Conservation (phyloP, 2,113 vertebrate genomes). For the Varanus salvator region DNA sequence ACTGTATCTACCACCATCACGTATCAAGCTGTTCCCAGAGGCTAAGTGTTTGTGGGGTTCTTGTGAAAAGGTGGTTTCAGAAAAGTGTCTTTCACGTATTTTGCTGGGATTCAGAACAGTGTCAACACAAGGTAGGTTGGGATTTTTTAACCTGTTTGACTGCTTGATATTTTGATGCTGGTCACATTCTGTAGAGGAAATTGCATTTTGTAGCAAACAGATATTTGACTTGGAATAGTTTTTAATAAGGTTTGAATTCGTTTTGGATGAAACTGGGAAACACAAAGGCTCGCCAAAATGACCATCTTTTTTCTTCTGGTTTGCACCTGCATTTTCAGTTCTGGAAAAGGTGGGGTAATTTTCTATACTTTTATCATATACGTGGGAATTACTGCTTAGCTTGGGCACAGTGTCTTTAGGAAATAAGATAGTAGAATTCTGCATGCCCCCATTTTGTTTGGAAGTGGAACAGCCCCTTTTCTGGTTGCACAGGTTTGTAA, state of each 20-base stretch:
- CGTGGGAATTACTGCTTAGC: constrained; percentile 59
- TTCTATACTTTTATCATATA: constrained; percentile 24
- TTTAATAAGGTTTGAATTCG: constrained; percentile 42
- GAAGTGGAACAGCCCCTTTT: constrained; percentile 45
- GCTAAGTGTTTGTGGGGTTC: constrained; percentile 40
- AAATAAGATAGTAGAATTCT: constrained; percentile 43
- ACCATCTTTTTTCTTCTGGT: constrained; percentile 25
- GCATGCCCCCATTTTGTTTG: constrained; percentile 33
- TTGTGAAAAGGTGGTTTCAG: constrained; percentile 71
- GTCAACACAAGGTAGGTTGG: constrained; percentile 43
- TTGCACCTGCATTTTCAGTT: constrained; percentile 12
- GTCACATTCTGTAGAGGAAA: constrained; percentile 28
- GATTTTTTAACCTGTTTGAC: constrained; percentile 66
- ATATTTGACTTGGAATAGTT: constrained; percentile 36
- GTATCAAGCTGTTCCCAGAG: constrained; percentile 40
- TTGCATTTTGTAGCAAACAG: constrained; percentile 46
- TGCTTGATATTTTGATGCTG: constrained; percentile 50
- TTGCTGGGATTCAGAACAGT: constrained; percentile 28
- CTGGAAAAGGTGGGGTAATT: neutral
- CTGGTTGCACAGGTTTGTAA: constrained; percentile 40
- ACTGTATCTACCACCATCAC: constrained; percentile 1
- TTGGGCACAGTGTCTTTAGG: constrained; percentile 45
- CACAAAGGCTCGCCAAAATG: constrained; percentile 11
- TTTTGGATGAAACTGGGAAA: constrained; percentile 44
- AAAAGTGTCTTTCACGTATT: constrained; percentile 76